These are phyloP conservation scores for Poeciliopsis presidionis DNA, from an alignment of 2,797 vertebrate genomes.

Conservation along the genomic window DNA sequence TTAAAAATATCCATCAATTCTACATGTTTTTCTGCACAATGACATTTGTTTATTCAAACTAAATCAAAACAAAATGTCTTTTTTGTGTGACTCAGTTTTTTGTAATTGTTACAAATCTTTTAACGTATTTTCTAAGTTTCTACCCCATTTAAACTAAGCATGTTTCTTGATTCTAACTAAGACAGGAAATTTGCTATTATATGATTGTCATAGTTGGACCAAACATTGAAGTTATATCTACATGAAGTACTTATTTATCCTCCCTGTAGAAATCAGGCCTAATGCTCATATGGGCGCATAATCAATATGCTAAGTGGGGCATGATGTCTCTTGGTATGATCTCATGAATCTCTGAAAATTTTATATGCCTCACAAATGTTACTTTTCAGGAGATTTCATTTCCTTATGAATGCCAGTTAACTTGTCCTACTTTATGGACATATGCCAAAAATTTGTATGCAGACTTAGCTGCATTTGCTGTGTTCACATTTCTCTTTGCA, in stretches of 20 bases:
- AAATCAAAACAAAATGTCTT: neutral
- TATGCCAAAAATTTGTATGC: constrained; percentile 19
- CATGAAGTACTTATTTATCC: neutral
- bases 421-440: constrained; percentile 45
- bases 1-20: neutral
- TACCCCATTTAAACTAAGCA: neutral
- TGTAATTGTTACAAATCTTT: neutral
- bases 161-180: neutral
- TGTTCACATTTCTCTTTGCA: constrained; percentile 37
- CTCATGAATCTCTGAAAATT: neutral
- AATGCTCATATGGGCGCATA: neutral
- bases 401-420: constrained; percentile 7
- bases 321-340: neutral
- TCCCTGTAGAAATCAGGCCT: neutral
- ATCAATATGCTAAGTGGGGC: neutral
- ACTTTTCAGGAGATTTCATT: neutral
- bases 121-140: neutral
- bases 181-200: neutral
- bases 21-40: neutral
- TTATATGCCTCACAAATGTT: neutral
- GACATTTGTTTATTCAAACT: neutral
- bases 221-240: neutral
- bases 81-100: neutral
- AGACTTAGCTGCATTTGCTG: constrained; percentile 21
- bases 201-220: neutral